Evolutionary conservation across 2,888 invertebrate genomes (phyloP).

Genomic region (Ypsolopha scabrella): DNA sequence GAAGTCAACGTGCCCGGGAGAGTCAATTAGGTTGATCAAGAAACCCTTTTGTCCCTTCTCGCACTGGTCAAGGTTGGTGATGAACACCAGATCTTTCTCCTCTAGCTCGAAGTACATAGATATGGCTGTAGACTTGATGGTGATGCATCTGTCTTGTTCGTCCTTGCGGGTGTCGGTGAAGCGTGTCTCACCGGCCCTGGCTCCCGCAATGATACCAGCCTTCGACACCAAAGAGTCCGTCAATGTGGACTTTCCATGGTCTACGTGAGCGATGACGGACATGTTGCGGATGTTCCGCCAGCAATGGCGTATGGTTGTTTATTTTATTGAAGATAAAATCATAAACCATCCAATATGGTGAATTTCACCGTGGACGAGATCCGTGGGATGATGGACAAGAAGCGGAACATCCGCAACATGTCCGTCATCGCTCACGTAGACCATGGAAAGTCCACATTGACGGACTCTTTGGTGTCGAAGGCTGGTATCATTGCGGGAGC

Average conservation of each 20-base stretch:
- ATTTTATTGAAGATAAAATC: slow-evolving; percentile 79
- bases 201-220: slow-evolving; percentile 99
- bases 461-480: slow-evolving; percentile 99
- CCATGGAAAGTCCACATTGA: slow-evolving; percentile 99
- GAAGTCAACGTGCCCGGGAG: slow-evolving; percentile 99
- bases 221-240: slow-evolving; percentile 99
- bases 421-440: slow-evolving; percentile 99
- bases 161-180: slow-evolving; percentile 99
- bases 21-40: slow-evolving; percentile 99
- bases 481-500: slow-evolving; percentile 99
- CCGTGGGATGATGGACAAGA: slow-evolving; percentile 99
- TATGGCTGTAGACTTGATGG: slow-evolving; percentile 99
- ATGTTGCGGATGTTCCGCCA: slow-evolving; percentile 99
- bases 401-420: slow-evolving; percentile 99
- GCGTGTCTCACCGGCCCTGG: slow-evolving; percentile 98
- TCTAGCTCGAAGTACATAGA: slow-evolving; percentile 99
- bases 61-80: slow-evolving; percentile 90
- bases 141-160: slow-evolving; percentile 99
- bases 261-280: slow-evolving; percentile 99
- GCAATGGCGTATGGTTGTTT: slow-evolving; percentile 87
- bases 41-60: slow-evolving; percentile 94
- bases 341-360: slow-evolving; percentile 93
- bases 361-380: slow-evolving; percentile 99
- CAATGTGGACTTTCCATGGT: slow-evolving; percentile 99
- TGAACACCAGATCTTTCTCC: slow-evolving; percentile 94